phyloP scores from a whole-genome alignment of 2,888 invertebrate genomes.

The Cyclophora albipunctata region DNA sequence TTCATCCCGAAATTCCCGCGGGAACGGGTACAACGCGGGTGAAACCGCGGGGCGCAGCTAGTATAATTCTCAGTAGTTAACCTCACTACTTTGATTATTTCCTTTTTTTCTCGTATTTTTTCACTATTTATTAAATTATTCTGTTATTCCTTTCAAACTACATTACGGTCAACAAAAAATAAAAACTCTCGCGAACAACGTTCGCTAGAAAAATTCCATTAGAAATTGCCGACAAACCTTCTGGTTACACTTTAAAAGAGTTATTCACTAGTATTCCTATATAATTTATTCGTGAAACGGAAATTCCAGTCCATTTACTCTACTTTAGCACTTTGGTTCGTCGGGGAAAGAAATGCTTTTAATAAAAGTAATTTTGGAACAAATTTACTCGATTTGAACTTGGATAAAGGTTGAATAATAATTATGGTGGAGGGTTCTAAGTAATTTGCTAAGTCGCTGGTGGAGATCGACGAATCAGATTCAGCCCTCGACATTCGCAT shows the following conservation, averaged over 20 bases:
- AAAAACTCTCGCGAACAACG: too few species aligned
- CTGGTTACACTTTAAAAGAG: conserved; percentile 24
- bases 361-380: conserved; percentile 67
- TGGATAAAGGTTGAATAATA: conserved; percentile 66
- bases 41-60: too few species aligned
- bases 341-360: conserved; percentile 65
- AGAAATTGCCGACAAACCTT: conserved; percentile 2
- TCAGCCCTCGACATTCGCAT: conserved; percentile 22
- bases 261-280: conserved; percentile 55
- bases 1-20: too few species aligned
- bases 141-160: too few species aligned
- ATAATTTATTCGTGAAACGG: conserved; percentile 61
- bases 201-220: not conserved
- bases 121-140: too few species aligned
- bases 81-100: too few species aligned
- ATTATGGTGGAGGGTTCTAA: conserved; percentile 44
- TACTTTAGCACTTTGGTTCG: conserved; percentile 66
- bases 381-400: conserved; percentile 60
- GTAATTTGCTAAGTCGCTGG: conserved; percentile 54
- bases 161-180: too few species aligned
- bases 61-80: too few species aligned
- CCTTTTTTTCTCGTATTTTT: too few species aligned
- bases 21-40: too few species aligned
- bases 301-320: conserved; percentile 69
- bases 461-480: conserved; percentile 27